Conservation (phyloP, 2,113 vertebrate species). For the Aramus guarauna region DNA sequence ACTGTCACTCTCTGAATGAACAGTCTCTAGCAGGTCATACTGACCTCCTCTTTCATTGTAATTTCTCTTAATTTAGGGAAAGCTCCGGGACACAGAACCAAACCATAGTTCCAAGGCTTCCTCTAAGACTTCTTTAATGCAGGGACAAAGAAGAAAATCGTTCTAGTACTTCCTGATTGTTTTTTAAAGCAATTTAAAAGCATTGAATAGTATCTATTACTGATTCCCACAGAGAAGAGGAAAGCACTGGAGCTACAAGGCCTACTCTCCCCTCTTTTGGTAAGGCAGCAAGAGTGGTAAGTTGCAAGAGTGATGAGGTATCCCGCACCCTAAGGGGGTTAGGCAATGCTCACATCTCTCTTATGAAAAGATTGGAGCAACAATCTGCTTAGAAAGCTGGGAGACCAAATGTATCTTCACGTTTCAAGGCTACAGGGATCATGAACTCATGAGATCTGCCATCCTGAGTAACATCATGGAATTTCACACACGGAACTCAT, state of each 20-base stretch:
- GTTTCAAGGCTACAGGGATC: background rate
- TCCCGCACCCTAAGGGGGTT: background rate
- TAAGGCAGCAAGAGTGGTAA: background rate
- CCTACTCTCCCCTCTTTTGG: background rate
- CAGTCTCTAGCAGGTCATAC: background rate
- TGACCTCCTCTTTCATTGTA: background rate
- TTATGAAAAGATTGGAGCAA: background rate
- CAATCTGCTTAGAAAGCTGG: background rate
- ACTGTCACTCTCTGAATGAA: background rate
- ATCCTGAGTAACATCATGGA: background rate
- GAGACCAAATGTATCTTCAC: background rate
- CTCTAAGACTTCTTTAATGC: background rate
- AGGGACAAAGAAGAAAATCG: background rate
- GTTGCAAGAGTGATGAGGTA: background rate
- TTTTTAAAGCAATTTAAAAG: background rate
- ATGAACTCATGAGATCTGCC: background rate
- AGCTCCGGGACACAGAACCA: background rate
- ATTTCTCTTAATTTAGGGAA: background rate
- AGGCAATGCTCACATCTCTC: background rate
- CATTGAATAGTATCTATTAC: background rate
- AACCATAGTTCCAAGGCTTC: background rate
- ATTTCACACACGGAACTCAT: background rate
- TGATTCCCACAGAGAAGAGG: background rate
- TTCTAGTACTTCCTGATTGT: background rate
- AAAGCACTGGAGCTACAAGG: background rate